Percentiles rank a stretch among this genome's conserved stretches.
phyloP scores from a whole-genome alignment of 53 echinoderm and acorn worm genomes.

The Crossaster papposus region DNA sequence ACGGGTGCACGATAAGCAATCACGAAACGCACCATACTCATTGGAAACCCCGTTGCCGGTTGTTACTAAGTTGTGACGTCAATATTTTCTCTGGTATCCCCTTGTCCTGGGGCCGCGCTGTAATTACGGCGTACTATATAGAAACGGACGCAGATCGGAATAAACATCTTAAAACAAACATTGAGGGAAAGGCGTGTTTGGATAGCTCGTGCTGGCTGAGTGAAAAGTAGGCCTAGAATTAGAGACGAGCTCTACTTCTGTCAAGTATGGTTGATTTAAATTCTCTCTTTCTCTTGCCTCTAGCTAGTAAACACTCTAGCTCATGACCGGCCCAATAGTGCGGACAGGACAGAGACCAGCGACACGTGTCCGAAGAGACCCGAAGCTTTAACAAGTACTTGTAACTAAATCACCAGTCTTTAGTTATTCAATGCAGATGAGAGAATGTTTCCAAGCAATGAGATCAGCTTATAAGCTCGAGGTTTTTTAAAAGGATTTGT shows the following conservation, averaged over 20 bases:
- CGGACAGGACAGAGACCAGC: too few species aligned
- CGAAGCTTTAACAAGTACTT: not conserved
- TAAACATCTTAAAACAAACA: not conserved
- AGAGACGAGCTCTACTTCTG: not conserved
- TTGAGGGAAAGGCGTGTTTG: not conserved
- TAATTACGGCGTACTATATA: not conserved
- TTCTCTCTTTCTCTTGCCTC: not conserved
- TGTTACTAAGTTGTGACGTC: not conserved
- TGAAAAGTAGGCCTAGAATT: not conserved
- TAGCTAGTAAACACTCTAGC: not conserved
- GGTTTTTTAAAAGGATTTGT: too few species aligned
- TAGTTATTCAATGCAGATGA: not conserved
- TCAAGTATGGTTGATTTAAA: constrained; percentile 5
- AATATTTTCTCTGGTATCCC: not conserved
- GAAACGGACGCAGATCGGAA: not conserved
- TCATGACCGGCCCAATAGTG: not conserved
- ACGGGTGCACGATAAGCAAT: not conserved
- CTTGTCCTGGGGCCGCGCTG: not conserved
- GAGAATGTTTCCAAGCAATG: too few species aligned
- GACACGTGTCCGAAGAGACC: not conserved
- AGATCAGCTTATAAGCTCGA: too few species aligned
- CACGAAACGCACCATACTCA: not conserved
- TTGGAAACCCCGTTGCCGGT: not conserved
- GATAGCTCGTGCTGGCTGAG: not conserved
- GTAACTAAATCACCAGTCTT: not conserved